These are phyloP conservation scores for Hemitrygon akajei DNA, from an alignment of 2,797 vertebrate species.

Conservation along the genomic window DNA sequence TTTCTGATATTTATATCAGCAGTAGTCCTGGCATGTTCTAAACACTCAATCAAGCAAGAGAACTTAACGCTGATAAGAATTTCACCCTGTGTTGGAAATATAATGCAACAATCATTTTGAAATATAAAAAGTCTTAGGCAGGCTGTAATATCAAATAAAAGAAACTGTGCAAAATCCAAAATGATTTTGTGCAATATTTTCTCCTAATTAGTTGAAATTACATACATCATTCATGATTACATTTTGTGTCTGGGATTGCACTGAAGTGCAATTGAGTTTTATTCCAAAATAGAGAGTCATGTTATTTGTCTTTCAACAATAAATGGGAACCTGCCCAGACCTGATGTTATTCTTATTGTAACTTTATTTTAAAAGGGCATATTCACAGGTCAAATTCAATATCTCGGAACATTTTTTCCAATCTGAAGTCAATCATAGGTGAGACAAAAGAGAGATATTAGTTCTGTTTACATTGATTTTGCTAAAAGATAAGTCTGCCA, in stretches of 20 bases:
- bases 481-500: neutral
- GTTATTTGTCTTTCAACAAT: neutral
- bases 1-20: constrained; percentile 48
- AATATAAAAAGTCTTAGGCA: neutral
- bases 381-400: neutral
- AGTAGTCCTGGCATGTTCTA: constrained; percentile 44
- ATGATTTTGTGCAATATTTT: neutral
- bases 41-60: constrained; percentile 41
- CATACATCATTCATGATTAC: neutral
- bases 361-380: neutral
- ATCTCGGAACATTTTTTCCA: neutral
- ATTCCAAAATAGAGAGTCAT: neutral
- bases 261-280: neutral
- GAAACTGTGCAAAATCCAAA: neutral
- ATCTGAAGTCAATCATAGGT: neutral
- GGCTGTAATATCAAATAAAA: neutral
- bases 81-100: constrained; percentile 41
- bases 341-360: neutral
- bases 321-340: neutral
- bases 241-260: neutral
- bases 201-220: neutral
- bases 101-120: constrained; percentile 33
- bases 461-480: neutral
- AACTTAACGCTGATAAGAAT: constrained; percentile 40
- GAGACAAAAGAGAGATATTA: neutral